phyloP scores from a whole-genome alignment of 2,113 vertebrate genomes.

The Mesitornis unicolor region DNA sequence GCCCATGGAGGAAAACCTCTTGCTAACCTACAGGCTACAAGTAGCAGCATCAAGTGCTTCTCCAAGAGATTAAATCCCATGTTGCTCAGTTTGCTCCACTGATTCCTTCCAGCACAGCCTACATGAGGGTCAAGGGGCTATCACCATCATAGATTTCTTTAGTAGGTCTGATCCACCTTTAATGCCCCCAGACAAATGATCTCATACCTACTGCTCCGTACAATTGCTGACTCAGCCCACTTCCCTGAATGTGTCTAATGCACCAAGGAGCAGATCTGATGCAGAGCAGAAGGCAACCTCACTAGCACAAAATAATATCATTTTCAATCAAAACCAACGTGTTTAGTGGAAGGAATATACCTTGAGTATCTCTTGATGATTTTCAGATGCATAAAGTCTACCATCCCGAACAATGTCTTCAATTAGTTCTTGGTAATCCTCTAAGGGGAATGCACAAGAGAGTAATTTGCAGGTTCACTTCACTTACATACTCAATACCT shows the following conservation, averaged over 20 bases:
- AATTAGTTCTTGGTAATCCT: constrained; percentile 97
- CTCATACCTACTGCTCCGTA: neutral
- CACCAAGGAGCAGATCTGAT: neutral
- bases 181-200: neutral
- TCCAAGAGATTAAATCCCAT: neutral
- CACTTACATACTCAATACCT: neutral
- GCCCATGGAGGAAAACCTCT: neutral
- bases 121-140: neutral
- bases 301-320: neutral
- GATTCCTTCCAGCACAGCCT: neutral
- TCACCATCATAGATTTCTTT: neutral
- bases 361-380: constrained; percentile 99
- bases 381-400: constrained; percentile 95
- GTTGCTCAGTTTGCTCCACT: neutral
- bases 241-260: neutral
- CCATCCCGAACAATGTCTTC: constrained; percentile 98
- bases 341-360: constrained; percentile 48
- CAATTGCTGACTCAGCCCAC: neutral
- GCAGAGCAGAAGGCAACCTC: neutral
- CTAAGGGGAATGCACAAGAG: constrained; percentile 73
- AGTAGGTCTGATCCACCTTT: neutral
- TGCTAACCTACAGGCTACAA: neutral
- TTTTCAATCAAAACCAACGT: neutral
- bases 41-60: neutral
- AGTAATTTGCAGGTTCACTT: neutral